Evolutionary conservation across 2,888 invertebrate species (phyloP).

Genomic region (Tachina grossa): DNA sequence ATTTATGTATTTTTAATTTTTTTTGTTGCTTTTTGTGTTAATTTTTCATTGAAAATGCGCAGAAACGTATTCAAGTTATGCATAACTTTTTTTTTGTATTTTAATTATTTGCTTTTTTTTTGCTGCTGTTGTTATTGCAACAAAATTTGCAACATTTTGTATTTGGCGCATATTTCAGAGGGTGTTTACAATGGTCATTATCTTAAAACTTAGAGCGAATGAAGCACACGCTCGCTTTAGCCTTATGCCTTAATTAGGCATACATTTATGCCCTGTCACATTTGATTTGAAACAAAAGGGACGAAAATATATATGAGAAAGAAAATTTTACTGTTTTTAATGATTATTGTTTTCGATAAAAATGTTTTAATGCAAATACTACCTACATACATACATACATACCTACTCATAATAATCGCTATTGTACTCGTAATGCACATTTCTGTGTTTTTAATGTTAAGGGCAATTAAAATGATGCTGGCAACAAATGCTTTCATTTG

Average conservation of each 20-base stretch:
- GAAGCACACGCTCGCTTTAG: conserved; percentile 2
- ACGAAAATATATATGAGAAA: background rate
- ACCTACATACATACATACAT: too few relatives aligned
- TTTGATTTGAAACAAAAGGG: background rate
- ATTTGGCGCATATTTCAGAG: conserved; percentile 21
- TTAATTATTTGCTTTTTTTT: conserved; percentile 34
- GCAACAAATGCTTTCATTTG: conserved; percentile 36
- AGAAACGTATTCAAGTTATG: conserved; percentile 37
- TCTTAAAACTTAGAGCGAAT: background rate
- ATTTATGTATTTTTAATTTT: too few relatives aligned
- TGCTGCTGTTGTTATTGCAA: background rate
- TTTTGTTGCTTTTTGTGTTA: conserved; percentile 37
- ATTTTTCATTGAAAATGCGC: conserved; percentile 39
- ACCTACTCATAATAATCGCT: conserved; percentile 10
- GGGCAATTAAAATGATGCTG: conserved; percentile 50
- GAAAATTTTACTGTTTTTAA: conserved; percentile 47
- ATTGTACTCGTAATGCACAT: conserved; percentile 24
- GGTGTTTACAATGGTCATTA: conserved; percentile 46
- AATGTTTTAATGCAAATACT: conserved; percentile 39
- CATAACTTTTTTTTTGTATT: conserved; percentile 8
- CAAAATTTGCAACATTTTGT: conserved; percentile 56
- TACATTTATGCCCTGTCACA: conserved; percentile 32
- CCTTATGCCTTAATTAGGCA: conserved; percentile 33
- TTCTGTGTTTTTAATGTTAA: conserved; percentile 51
- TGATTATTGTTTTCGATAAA: conserved; percentile 52